Evolutionary conservation across 1,140 invertebrate species (phyloP), one percentile per base, ranked within the genome.

Genomic region (Brachionus sp.): DNA sequence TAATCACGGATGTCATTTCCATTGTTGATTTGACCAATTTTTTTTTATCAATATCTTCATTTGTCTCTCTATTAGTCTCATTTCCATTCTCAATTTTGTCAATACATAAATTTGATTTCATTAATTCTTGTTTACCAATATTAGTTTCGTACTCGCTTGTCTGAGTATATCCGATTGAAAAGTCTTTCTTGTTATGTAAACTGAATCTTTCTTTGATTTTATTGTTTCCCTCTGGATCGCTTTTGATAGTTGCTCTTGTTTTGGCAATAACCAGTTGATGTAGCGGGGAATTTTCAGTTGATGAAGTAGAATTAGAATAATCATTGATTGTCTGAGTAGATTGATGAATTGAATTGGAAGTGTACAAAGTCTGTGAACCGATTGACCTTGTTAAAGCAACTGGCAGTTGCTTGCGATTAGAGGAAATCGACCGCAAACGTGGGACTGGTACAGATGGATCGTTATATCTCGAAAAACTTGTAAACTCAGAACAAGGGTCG

Each of bases 1-100:
- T 23, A 9, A 80, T 80, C 7, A 80, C 77, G 10, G 77, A 80
- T 42, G 77, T 80, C 50, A 80, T 57, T 66, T 80, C 77, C 35
- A 66, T 64, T 19, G 62, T 80, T 13, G 77, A 80, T 42, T 80
- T 39, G 19, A 44, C 50, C 19, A 80, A 35, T 53, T 80, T 80
- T 62, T 25, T 62, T 25, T 62, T 57, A 46, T 70, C 66, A 3
- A 13, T 35, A 68, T 68, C 35, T 35, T 68, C 19, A 46, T 46
- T 42, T 29, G 12, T 33, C 33, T 78, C 44, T 9, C 35, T 39
- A 19, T 42, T 29, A 13, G 50, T 53, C 3, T 53, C 50, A 4
- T 78, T 62, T 16, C 13, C 19, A n/a, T 78, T 19, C 13, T 50
- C 77, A 13, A 25, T 25, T 80, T 35, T 57, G 12, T 44, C 19